Base-by-base conservation (phyloP, 2,888 invertebrate genomes). In the Tridacna crocea region DNA sequence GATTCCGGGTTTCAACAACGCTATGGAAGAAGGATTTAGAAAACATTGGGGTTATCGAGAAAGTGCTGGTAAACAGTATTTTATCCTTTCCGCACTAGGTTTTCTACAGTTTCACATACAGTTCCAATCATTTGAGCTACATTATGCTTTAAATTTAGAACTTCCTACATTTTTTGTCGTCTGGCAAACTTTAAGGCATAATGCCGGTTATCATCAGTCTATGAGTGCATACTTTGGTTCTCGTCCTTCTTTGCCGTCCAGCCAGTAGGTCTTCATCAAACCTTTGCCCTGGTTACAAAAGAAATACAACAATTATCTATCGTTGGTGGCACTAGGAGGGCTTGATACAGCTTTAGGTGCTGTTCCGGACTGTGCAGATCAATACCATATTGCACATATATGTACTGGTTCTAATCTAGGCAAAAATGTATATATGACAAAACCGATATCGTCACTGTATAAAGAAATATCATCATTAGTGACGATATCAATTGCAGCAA, bases 251-350 rank as follows among this genome's bases (percentile, higher is more conserved):
- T 82, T 85, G 4, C 76, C 79, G 11, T 73, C 74, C n/a, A 87
- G 68, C 87, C 87, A 87, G 36, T 81, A 87, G 0, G 87, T 87
- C 15, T 36, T 63, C 87, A 87, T 87, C 27, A 77, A 26, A 12
- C 87, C 87, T 65, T 87, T 87, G 2, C 87, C 87, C 87, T 87
- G 76, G 8, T 78, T 77, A 63, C n/a, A 68, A 19, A n/a, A 58
- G 36, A 66, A 61, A 19, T n/a, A 4, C 13, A 6, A 19, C 55
- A 36, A 36, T 36, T 36, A 36, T 8, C 36, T 2, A 36, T 36
- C 8, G 36, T 36, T 36, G 36, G 2, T 36, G 8, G 3, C 36
- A 36, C 36, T 36, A 8, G 8, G 36, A 36, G 8, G 36, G 55
- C 55, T 55, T 55, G 2, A 19, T 17, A 55, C 55, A 55, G 2